These are phyloP conservation scores for Encarsia formosa DNA, from an alignment of 2,888 invertebrate genomes.

Conservation along the genomic window DNA sequence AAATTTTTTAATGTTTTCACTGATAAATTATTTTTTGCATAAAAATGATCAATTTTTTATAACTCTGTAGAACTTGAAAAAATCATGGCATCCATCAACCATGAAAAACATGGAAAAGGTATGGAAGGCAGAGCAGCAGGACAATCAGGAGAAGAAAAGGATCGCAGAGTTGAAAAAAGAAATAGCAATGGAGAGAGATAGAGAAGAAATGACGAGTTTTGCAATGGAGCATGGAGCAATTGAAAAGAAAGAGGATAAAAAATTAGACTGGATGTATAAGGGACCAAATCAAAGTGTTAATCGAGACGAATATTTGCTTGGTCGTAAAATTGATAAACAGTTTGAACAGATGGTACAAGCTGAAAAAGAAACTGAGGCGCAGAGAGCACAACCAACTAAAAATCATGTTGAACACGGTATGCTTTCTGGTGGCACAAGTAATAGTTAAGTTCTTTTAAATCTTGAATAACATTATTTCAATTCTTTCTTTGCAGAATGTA, in stretches of 20 bases:
- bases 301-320: conserved; percentile 84
- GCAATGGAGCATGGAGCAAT: conserved; percentile 56
- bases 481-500: conserved; percentile 59
- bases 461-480: conserved; percentile 26
- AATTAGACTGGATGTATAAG: conserved; percentile 89
- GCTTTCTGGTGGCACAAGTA: neutral
- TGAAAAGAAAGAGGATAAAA: conserved; percentile 55
- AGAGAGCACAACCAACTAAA: conserved; percentile 51
- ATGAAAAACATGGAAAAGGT: conserved; percentile 74
- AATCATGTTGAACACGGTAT: conserved; percentile 64
- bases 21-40: neutral
- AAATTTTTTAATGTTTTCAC: neutral
- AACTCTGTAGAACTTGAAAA: conserved; percentile 64
- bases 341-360: conserved; percentile 64
- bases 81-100: conserved; percentile 77
- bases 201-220: conserved; percentile 63
- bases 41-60: neutral
- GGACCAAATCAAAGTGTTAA: conserved; percentile 60
- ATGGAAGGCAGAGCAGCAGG: conserved; percentile 74
- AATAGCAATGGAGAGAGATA: conserved; percentile 63
- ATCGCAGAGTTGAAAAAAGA: conserved; percentile 66
- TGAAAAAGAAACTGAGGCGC: conserved; percentile 53
- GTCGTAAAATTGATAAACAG: conserved; percentile 75
- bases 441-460: neutral
- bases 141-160: conserved; percentile 64